phyloP scores from a whole-genome alignment of 2,888 invertebrate genomes.

The Clivina fossor region DNA sequence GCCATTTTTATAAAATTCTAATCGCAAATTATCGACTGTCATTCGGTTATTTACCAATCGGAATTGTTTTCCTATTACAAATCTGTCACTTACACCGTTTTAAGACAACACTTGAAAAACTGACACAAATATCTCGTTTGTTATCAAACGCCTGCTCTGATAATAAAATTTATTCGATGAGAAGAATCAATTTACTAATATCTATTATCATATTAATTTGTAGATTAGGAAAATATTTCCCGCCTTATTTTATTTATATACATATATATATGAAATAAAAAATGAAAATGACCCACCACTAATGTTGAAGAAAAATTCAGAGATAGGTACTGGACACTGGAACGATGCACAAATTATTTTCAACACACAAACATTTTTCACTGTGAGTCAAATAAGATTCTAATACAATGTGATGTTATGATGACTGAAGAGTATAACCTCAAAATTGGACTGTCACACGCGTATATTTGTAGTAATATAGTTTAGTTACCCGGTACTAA shows the following conservation, averaged over 20 bases:
- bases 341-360: too few species aligned
- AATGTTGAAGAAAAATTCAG: not conserved
- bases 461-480: too few species aligned
- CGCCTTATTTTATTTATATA: constrained; percentile 1
- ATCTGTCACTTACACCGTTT: not conserved
- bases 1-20: constrained; percentile 25
- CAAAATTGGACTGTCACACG: not conserved
- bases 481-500: too few species aligned
- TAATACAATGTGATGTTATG: too few species aligned
- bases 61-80: too few species aligned
- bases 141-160: too few species aligned
- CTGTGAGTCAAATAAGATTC: too few species aligned
- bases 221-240: not conserved
- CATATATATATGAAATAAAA: constrained; percentile 3
- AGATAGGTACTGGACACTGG: too few species aligned
- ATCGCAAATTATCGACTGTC: constrained; percentile 1
- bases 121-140: too few species aligned
- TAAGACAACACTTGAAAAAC: not conserved
- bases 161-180: too few species aligned
- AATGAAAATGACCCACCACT: constrained; percentile 13
- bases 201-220: not conserved
- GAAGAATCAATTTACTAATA: not conserved
- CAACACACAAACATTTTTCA: too few species aligned
- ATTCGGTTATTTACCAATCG: constrained; percentile 6
- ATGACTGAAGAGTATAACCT: not conserved